Evolutionary conservation across 2,888 invertebrate genomes (phyloP).

Genomic region (Aphrophora alni): DNA sequence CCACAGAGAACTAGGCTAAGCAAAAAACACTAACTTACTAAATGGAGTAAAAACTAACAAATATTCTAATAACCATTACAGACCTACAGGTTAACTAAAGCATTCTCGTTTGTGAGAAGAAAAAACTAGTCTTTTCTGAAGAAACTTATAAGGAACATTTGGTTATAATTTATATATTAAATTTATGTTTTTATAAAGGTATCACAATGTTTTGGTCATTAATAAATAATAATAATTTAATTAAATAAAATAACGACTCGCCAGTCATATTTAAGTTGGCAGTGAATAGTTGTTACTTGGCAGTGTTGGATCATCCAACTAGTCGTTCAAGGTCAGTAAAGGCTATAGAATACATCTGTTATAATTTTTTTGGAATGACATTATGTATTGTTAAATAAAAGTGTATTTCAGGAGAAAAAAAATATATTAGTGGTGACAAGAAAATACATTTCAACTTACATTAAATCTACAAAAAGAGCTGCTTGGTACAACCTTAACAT

Average conservation of each 20-base stretch:
- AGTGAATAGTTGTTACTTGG: neutral
- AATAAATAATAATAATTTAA: conserved; percentile 21
- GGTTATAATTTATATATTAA: neutral
- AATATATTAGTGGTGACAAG: neutral
- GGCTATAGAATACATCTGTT: conserved; percentile 4
- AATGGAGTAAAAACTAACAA: conserved; percentile 13
- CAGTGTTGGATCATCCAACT: neutral
- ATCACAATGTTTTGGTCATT: neutral
- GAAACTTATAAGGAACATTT: neutral
- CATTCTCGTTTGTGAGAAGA: neutral
- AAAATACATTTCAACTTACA: neutral
- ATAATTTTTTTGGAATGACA: neutral
- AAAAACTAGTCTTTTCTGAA: neutral
- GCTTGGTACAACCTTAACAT: conserved; percentile 23
- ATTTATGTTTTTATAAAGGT: neutral
- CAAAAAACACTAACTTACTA: conserved; percentile 16
- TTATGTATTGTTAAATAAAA: conserved; percentile 12
- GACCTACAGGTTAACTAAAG: neutral
- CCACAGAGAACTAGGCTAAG: conserved; percentile 13
- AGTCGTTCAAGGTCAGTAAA: neutral
- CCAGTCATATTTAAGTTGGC: conserved; percentile 19
- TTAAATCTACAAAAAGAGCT: conserved; percentile 30
- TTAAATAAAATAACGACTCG: neutral
- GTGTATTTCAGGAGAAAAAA: neutral
- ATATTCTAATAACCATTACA: conserved; percentile 5